phyloP scores from a whole-genome alignment of 2,797 vertebrate genomes.

The Mormyrus hasselquistii region DNA sequence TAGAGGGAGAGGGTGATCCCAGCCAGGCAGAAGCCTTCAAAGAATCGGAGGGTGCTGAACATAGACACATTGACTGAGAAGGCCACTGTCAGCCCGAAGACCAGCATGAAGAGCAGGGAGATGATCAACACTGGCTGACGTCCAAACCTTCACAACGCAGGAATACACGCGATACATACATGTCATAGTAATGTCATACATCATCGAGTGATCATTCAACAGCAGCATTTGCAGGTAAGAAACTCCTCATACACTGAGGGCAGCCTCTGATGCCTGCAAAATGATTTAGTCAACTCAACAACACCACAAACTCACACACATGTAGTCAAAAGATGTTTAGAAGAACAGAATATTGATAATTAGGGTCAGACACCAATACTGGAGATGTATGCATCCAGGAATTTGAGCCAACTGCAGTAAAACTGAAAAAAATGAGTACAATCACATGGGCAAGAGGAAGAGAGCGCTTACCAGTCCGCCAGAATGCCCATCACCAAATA shows the following conservation, averaged over 20 bases:
- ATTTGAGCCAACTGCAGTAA: neutral
- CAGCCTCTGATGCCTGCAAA: neutral
- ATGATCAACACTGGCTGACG: slow-evolving; percentile 83
- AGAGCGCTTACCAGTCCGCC: slow-evolving; percentile 84
- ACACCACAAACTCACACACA: neutral
- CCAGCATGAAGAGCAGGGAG: slow-evolving; percentile 84
- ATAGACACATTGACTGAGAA: slow-evolving; percentile 90
- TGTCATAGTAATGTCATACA: neutral
- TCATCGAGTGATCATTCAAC: neutral
- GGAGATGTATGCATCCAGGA: neutral
- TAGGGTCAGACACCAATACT: neutral
- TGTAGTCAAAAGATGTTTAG: neutral
- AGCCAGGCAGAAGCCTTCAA: slow-evolving; percentile 94
- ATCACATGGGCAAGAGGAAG: neutral
- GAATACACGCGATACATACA: neutral
- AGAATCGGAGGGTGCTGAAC: slow-evolving; percentile 98
- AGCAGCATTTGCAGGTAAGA: neutral
- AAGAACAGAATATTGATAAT: neutral
- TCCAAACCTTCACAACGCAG: slow-evolving; percentile 70
- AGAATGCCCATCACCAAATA: slow-evolving; percentile 92
- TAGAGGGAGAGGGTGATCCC: slow-evolving; percentile 88
- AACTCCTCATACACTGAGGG: neutral
- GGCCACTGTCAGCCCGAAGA: slow-evolving; percentile 89
- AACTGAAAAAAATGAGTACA: neutral
- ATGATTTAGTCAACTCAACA: neutral